A percentile compares a stretch with the other conserved stretches of the same genome.
phyloP scores from a whole-genome alignment of 2,888 invertebrate species.

The Dorcus parallelipipedus region DNA sequence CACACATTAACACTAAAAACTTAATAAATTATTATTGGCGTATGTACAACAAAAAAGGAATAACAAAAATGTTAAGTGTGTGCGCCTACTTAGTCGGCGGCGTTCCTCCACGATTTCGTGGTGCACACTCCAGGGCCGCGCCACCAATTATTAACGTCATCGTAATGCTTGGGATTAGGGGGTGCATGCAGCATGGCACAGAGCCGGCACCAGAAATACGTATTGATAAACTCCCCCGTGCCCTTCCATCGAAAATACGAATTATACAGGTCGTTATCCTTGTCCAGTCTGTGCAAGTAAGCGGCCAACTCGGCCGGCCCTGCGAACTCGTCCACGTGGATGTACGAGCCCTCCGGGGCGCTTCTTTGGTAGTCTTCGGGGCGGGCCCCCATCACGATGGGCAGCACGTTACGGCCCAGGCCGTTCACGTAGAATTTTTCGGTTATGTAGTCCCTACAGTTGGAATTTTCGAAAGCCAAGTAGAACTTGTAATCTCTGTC shows the following conservation, averaged over 20 bases:
- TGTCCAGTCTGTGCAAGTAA: slow-evolving; percentile 80
- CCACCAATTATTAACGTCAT: slow-evolving; percentile 93
- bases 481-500: slow-evolving; percentile 95
- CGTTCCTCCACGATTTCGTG: slow-evolving; percentile 15
- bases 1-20: slow-evolving; percentile 20
- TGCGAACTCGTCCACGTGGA: slow-evolving; percentile 94
- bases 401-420: slow-evolving; percentile 79
- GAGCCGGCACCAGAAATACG: slow-evolving; percentile 89
- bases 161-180: slow-evolving; percentile 58
- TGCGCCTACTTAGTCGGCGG: slow-evolving; percentile 4
- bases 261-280: slow-evolving; percentile 87
- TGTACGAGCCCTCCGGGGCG: slow-evolving; percentile 87
- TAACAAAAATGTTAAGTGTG: slow-evolving; percentile 6
- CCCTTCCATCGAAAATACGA: slow-evolving; percentile 91
- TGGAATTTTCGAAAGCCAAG: slow-evolving; percentile 95
- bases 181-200: slow-evolving; percentile 80
- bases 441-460: slow-evolving; percentile 93
- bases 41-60: slow-evolving; percentile 15
- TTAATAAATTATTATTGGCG: slow-evolving; percentile 26
- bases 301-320: slow-evolving; percentile 82
- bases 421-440: slow-evolving; percentile 97
- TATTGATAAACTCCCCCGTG: slow-evolving; percentile 94
- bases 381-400: slow-evolving; percentile 94
- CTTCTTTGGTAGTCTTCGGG: slow-evolving; percentile 86
- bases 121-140: slow-evolving; percentile 74